Conservation (phyloP, 2,888 invertebrate species). For the Saturnia pavonia region DNA sequence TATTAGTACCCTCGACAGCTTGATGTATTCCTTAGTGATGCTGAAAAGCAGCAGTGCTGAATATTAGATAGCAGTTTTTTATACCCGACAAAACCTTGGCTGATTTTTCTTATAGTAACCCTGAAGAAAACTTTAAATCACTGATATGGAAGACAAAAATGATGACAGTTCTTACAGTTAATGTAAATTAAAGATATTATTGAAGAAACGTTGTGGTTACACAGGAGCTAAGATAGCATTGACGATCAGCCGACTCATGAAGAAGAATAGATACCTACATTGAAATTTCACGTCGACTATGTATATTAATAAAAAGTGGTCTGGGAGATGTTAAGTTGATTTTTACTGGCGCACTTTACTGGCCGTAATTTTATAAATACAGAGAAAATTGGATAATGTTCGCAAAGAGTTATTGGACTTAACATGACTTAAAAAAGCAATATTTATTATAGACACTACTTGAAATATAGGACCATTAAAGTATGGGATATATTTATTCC, state of each 20-base stretch:
- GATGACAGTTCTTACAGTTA: neutral
- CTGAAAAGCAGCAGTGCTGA: neutral
- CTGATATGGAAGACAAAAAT: neutral
- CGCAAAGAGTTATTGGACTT: neutral
- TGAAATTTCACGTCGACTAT: neutral
- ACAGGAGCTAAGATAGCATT: neutral
- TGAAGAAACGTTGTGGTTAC: neutral
- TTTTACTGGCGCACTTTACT: neutral
- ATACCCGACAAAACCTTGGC: neutral
- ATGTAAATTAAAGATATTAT: neutral
- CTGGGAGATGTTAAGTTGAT: neutral
- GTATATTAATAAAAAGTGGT: too few species aligned
- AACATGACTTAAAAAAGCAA: neutral
- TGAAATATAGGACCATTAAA: neutral
- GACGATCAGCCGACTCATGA: neutral
- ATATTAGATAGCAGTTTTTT: neutral
- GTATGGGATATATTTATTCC: neutral
- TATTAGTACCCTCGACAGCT: neutral
- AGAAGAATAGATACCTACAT: neutral
- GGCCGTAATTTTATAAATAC: neutral
- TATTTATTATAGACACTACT: neutral
- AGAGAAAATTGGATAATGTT: neutral
- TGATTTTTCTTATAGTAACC: neutral
- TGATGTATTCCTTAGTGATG: neutral
- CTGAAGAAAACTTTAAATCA: neutral